These are phyloP conservation scores for Prolemur simus DNA, from an alignment of 2,113 vertebrate species.

Conservation along the genomic window DNA sequence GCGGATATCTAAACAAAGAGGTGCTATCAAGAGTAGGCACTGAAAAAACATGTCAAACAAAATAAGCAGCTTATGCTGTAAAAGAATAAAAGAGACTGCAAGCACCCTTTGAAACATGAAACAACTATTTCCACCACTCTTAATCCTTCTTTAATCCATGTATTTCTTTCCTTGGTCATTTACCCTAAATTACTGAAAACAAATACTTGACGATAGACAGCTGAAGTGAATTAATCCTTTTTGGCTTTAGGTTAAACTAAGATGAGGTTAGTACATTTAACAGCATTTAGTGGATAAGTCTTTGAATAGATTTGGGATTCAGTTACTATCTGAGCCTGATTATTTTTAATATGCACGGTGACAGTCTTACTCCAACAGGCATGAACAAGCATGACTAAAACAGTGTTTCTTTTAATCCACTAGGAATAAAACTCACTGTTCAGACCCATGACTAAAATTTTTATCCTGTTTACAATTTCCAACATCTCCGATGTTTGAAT, in stretches of 20 bases:
- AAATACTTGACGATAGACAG: conserved; percentile 17
- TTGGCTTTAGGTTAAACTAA: not conserved
- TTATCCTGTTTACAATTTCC: conserved; percentile 5
- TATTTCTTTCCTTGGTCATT: conserved; percentile 41
- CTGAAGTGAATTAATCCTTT: not conserved
- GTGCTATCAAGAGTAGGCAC: not conserved
- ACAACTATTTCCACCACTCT: not conserved
- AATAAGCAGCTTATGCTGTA: conserved; percentile 5
- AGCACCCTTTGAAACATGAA: conserved; percentile 25
- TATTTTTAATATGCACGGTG: not conserved
- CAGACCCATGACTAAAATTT: not conserved
- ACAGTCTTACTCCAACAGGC: not conserved
- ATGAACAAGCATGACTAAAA: not conserved
- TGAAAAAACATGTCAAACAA: not conserved
- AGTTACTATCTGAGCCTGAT: not conserved
- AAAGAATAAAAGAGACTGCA: conserved; percentile 26
- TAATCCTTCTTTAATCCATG: not conserved
- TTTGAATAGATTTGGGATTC: not conserved
- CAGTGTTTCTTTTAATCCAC: not conserved
- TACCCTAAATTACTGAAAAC: conserved; percentile 44
- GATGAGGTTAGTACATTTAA: not conserved
- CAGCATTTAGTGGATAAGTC: not conserved
- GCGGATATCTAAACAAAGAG: conserved; percentile 26
- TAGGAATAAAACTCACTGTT: not conserved
- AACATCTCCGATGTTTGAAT: not conserved